A percentile compares a stretch with the other conserved stretches of the same genome.
Evolutionary conservation across 2,113 vertebrate genomes (phyloP).

Genomic region (Epinephelus moara): DNA sequence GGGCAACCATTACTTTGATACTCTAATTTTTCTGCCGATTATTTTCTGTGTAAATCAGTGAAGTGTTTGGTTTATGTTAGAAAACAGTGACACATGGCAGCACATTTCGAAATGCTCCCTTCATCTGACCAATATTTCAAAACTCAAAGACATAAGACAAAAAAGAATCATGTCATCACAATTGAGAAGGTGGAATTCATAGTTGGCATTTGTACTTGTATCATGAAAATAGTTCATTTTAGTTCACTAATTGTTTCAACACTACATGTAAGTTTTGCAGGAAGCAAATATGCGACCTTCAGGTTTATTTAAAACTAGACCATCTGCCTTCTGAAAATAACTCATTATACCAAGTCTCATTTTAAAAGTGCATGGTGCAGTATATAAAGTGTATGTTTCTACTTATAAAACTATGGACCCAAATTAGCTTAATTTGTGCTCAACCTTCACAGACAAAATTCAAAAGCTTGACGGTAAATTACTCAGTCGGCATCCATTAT

Average conservation of each 20-base stretch:
- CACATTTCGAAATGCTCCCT: background rate
- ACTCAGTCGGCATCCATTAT: constrained; percentile 50
- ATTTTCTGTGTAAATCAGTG: background rate
- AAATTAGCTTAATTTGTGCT: constrained; percentile 14
- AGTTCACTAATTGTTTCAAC: background rate
- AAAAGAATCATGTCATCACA: background rate
- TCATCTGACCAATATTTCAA: no score
- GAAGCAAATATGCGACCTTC: background rate
- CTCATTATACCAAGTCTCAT: background rate
- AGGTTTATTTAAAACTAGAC: background rate
- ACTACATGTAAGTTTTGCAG: background rate
- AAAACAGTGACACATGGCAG: background rate
- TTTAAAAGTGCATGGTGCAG: background rate
- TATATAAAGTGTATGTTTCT: constrained; percentile 8
- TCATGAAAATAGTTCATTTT: no score
- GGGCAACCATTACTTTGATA: background rate
- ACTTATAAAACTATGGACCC: background rate
- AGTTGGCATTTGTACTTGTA: background rate
- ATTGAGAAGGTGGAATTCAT: background rate
- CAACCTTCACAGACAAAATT: constrained; percentile 35
- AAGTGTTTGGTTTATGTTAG: background rate
- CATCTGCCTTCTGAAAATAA: background rate
- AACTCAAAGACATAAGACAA: background rate
- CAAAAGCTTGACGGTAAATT: constrained; percentile 43
- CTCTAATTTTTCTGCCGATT: background rate